Conservation (phyloP, 2,797 vertebrate species). For the Mallotus villosus region DNA sequence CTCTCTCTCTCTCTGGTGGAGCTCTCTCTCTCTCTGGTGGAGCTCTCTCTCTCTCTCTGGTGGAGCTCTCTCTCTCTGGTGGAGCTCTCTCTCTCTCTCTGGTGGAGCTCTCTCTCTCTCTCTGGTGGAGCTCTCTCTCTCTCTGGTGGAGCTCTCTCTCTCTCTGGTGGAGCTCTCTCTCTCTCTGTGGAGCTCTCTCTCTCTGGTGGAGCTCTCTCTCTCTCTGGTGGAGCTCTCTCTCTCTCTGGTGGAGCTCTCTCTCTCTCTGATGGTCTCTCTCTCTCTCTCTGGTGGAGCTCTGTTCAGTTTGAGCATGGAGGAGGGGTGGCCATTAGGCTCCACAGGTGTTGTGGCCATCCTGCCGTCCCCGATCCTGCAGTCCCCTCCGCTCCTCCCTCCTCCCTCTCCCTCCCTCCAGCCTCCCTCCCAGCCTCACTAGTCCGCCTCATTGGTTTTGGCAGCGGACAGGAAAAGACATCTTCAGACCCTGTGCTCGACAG, state of each 20-base stretch:
- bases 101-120: slow-evolving; percentile 27
- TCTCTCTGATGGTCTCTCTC: too few relatives aligned
- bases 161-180: slow-evolving; percentile 32
- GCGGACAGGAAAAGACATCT: slow-evolving; percentile 43
- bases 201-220: too few relatives aligned
- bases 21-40: neutral
- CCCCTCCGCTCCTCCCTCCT: slow-evolving; percentile 41
- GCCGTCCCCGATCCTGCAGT: slow-evolving; percentile 48
- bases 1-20: slow-evolving; percentile 30
- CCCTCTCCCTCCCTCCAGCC: slow-evolving; percentile 49
- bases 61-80: too few relatives aligned
- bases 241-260: too few relatives aligned
- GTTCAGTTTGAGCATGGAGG: slow-evolving; percentile 12
- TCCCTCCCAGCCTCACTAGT: slow-evolving; percentile 35
- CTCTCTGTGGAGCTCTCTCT: too few relatives aligned
- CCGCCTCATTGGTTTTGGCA: slow-evolving; percentile 54
- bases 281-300: slow-evolving; percentile 32
- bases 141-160: slow-evolving; percentile 24
- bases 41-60: too few relatives aligned
- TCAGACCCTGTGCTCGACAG: slow-evolving; percentile 31
- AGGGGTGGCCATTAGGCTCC: slow-evolving; percentile 50
- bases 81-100: slow-evolving; percentile 25
- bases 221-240: too few relatives aligned
- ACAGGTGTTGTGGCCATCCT: slow-evolving; percentile 63
- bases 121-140: slow-evolving; percentile 26